phyloP scores from a whole-genome alignment of 2,797 vertebrate genomes.

The Falco cherrug region DNA sequence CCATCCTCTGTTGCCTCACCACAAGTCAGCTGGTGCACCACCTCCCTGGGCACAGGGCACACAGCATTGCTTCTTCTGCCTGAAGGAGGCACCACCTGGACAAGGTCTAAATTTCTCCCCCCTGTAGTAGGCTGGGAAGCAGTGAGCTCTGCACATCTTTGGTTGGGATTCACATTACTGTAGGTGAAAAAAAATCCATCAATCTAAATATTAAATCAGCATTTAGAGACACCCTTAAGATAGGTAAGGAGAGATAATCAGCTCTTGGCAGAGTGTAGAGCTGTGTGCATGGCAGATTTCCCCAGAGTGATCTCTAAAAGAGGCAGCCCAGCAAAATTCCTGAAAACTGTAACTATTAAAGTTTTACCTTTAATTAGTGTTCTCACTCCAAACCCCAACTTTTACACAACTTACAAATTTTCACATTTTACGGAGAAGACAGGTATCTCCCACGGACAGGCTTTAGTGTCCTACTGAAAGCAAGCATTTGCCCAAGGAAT shows the following conservation, averaged over 20 bases:
- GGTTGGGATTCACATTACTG: fast-evolving
- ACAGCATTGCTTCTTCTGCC: background rate
- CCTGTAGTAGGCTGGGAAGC: background rate
- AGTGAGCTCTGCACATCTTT: background rate
- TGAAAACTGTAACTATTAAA: background rate
- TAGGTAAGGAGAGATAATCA: background rate
- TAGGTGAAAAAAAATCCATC: background rate
- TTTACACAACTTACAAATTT: background rate
- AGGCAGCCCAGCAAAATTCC: background rate
- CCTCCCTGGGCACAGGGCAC: background rate
- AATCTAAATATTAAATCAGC: background rate
- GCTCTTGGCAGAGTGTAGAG: background rate
- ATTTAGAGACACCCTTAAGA: background rate
- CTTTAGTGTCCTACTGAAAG: background rate
- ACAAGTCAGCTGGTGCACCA: background rate
- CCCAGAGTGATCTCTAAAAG: background rate
- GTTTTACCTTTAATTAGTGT: background rate
- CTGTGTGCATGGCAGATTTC: background rate
- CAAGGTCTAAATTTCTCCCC: background rate
- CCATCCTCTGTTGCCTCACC: background rate
- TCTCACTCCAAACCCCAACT: background rate
- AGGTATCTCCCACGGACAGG: background rate
- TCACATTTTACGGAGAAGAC: background rate
- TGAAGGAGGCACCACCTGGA: background rate
- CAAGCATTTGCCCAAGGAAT: background rate